These are phyloP conservation scores for Tauraco erythrolophus DNA, from an alignment of 2,113 vertebrate genomes.

Conservation along the genomic window DNA sequence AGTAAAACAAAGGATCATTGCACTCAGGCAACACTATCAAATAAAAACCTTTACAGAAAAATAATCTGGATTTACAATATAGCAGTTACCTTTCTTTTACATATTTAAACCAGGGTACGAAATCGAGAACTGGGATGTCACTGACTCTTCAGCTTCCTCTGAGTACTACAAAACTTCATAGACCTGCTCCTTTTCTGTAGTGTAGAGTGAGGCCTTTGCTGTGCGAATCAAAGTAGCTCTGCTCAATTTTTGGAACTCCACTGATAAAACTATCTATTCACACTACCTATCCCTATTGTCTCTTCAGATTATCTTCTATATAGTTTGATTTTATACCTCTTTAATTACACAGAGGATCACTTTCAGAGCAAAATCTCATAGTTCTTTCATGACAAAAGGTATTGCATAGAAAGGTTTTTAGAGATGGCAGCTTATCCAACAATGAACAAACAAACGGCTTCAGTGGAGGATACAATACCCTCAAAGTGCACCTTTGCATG, in stretches of 20 bases:
- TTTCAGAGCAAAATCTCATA: background rate
- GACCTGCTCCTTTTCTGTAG: background rate
- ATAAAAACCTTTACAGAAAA: background rate
- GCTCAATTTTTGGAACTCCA: background rate
- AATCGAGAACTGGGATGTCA: fast-evolving
- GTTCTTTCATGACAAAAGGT: background rate
- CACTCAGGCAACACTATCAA: background rate
- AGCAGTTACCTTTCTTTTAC: background rate
- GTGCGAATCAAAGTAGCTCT: background rate
- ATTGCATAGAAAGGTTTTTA: background rate
- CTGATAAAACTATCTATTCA: background rate
- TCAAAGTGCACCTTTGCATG: background rate
- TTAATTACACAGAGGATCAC: background rate
- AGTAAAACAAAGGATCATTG: background rate
- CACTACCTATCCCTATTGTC: background rate
- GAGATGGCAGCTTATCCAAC: background rate
- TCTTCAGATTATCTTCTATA: background rate
- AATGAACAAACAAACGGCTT: background rate
- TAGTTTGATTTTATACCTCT: background rate
- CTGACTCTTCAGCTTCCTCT: background rate
- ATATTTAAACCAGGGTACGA: background rate
- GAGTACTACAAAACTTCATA: background rate
- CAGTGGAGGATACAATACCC: background rate
- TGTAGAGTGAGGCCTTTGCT: background rate
- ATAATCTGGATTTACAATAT: background rate